Conservation (phyloP, 2,888 invertebrate genomes). For the Syritta pipiens region DNA sequence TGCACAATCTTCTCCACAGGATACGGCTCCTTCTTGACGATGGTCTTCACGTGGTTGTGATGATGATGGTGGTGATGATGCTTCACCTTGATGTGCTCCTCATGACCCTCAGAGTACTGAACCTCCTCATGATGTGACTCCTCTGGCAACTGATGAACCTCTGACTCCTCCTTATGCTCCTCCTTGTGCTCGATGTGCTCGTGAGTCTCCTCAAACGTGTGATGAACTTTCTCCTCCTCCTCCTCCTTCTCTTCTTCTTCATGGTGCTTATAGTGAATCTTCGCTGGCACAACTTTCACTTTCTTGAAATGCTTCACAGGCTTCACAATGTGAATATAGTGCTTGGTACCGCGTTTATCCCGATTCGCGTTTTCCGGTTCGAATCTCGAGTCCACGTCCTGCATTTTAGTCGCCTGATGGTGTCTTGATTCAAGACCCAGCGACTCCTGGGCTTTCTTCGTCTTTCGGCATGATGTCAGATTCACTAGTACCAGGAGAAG, state of each 20-base stretch:
- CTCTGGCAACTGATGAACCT: conserved; percentile 42
- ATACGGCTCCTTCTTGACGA: conserved; percentile 82
- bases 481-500: conserved; percentile 39
- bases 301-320: conserved; percentile 70
- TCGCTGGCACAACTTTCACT: conserved; percentile 63
- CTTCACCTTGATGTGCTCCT: conserved; percentile 77
- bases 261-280: conserved; percentile 60
- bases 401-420: neutral
- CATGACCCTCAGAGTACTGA: conserved; percentile 56
- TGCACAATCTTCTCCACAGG: conserved; percentile 80
- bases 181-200: conserved; percentile 74
- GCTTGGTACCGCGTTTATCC: conserved; percentile 72
- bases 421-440: conserved; percentile 24
- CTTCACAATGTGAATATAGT: conserved; percentile 71
- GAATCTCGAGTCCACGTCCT: neutral
- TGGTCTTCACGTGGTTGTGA: conserved; percentile 83
- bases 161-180: conserved; percentile 57
- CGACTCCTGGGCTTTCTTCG: conserved; percentile 49
- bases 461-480: conserved; percentile 37
- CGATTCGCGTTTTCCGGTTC: conserved; percentile 65
- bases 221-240: conserved; percentile 72
- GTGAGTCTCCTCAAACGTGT: conserved; percentile 76
- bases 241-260: conserved; percentile 60
- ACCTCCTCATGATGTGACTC: conserved; percentile 51
- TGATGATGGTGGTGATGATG: conserved; percentile 85